Evolutionary conservation across 2,797 vertebrate genomes (phyloP).

Genomic region (Sternarchorhynchus goeldii): DNA sequence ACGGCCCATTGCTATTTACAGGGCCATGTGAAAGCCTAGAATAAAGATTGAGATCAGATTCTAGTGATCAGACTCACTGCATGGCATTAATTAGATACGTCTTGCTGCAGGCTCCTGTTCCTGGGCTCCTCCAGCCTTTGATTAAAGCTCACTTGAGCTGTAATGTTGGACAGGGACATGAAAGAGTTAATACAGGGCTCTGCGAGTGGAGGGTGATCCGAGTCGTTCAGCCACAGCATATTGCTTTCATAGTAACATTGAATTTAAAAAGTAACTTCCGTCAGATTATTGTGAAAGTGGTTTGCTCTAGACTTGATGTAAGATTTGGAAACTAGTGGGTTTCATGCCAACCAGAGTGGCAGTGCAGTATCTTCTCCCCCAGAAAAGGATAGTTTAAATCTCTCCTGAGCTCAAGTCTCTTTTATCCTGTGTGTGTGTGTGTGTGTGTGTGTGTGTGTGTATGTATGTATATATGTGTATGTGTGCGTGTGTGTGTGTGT

Average conservation of each 20-base stretch:
- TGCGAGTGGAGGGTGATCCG: neutral
- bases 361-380: slow-evolving; percentile 21
- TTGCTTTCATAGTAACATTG: too few relatives aligned
- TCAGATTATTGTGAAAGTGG: too few relatives aligned
- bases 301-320: neutral
- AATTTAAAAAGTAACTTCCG: too few relatives aligned
- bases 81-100: slow-evolving; percentile 38
- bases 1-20: slow-evolving; percentile 18
- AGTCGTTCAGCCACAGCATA: too few relatives aligned
- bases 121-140: slow-evolving; percentile 23
- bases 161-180: neutral
- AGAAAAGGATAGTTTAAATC: slow-evolving; percentile 39
- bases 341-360: neutral
- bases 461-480: slow-evolving; percentile 60
- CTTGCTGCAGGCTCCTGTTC: slow-evolving; percentile 37
- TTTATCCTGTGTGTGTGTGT: slow-evolving; percentile 51
- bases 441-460: slow-evolving; percentile 43
- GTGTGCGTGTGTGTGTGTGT: slow-evolving; percentile 39
- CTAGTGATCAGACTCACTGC: slow-evolving; percentile 26
- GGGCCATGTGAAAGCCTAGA: slow-evolving; percentile 8
- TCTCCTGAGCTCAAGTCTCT: slow-evolving; percentile 38
- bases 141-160: slow-evolving; percentile 33
- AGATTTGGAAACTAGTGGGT: slow-evolving; percentile 3
- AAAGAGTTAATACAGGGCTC: neutral
- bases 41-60: slow-evolving; percentile 33